These are phyloP conservation scores for Macquaria australasica DNA, from an alignment of 2,113 vertebrate species.

Conservation along the genomic window DNA sequence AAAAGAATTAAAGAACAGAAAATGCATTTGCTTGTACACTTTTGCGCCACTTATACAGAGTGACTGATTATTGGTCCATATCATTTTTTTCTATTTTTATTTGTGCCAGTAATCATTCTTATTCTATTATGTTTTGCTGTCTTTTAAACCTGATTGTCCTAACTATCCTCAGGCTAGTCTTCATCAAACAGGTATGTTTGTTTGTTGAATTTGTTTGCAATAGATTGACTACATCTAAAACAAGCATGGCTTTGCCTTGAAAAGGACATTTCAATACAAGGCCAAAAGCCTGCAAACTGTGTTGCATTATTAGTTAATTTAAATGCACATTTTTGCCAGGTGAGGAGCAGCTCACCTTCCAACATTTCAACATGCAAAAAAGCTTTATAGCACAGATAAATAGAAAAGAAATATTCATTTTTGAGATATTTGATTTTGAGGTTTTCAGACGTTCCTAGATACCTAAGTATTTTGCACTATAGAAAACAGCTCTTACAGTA, in stretches of 20 bases:
- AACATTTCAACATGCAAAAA: not conserved
- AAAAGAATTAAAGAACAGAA: not conserved
- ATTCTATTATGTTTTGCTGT: too few relatives aligned
- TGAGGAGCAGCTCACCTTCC: not conserved
- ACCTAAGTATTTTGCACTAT: not conserved
- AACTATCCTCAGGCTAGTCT: too few relatives aligned
- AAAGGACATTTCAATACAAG: not conserved
- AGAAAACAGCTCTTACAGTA: not conserved
- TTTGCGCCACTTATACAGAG: not conserved
- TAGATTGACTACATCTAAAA: not conserved
- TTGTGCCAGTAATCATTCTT: not conserved
- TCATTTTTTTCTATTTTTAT: not conserved
- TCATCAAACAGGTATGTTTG: not conserved
- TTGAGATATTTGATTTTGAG: not conserved
- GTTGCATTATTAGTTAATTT: not conserved
- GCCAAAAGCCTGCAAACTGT: not conserved
- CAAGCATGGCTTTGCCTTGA: not conserved
- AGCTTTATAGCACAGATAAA: not conserved
- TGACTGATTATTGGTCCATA: not conserved
- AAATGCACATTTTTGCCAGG: not conserved
- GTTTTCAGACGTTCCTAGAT: too few relatives aligned
- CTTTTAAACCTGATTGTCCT: too few relatives aligned
- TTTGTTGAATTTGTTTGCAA: not conserved
- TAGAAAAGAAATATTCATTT: not conserved
- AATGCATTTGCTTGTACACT: not conserved